phyloP scores from a whole-genome alignment of 2,888 invertebrate genomes.

The Oscheius myriophilus region DNA sequence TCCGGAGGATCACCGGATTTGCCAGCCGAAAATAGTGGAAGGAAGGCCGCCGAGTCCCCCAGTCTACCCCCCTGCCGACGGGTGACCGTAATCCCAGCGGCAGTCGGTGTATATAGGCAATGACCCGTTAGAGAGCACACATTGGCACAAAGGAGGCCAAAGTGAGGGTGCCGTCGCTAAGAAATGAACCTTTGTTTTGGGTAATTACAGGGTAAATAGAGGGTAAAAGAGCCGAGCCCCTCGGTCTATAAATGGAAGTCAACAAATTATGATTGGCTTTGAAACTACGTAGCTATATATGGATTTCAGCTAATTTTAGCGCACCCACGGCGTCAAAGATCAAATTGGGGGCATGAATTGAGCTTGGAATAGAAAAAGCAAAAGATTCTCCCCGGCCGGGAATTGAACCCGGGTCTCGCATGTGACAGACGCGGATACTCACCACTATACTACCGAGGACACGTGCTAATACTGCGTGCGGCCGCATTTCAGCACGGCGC shows the following conservation, averaged over 20 bases:
- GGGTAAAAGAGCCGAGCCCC: neutral
- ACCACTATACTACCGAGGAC: slow-evolving; percentile 75
- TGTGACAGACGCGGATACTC: slow-evolving; percentile 75
- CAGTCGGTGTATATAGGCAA: slow-evolving; percentile 15
- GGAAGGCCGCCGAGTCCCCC: no score
- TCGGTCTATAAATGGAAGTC: no score
- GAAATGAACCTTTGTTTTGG: slow-evolving; percentile 9
- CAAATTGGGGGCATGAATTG: no score
- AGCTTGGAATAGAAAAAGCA: slow-evolving; percentile 21
- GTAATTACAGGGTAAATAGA: slow-evolving; percentile 26
- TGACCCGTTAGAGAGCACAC: slow-evolving; percentile 27
- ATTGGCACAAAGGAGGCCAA: slow-evolving; percentile 18
- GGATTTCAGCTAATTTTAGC: no score
- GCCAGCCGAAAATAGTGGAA: no score
- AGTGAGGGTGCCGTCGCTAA: slow-evolving; percentile 18
- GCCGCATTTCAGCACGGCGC: no score
- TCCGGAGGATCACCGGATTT: no score
- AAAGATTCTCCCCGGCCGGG: slow-evolving; percentile 73
- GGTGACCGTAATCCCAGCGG: no score
- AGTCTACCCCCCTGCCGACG: no score
- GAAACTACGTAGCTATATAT: no score
- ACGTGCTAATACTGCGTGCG: no score
- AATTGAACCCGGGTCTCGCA: slow-evolving; percentile 76
- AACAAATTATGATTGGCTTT: neutral
- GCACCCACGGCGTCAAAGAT: no score